Base-by-base conservation (phyloP, 2,888 invertebrate genomes). In the Octodonta nipae region DNA sequence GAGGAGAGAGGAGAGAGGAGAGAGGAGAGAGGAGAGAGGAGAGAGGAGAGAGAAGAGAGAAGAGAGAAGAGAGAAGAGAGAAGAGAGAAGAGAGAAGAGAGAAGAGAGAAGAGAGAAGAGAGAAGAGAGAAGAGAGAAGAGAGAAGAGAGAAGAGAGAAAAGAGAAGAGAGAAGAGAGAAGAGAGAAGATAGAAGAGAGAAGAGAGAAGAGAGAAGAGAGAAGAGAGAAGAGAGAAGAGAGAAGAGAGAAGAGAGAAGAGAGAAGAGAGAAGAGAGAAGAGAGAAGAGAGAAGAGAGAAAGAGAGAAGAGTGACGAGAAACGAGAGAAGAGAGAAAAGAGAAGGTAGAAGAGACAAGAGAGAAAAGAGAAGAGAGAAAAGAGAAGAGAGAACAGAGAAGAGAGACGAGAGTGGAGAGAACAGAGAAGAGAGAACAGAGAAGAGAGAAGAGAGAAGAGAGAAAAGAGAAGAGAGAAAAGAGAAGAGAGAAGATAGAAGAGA, bases 281-380 rank as follows among this genome's bases (percentile, higher is more conserved):
- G 28, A 36, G 29, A 31, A 25, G 28, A 27, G 16, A 15, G 24
- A 29, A 26, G 7, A 13, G 16, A 16, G 12, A n/a, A 30, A 20
- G 24, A 25, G 17, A 5, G 6, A 5, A 17, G 6, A 17, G 17
- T 5, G 17, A 7, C 13, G 7, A 10, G 28, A 28, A 28, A 14
- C 6, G 8, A 10, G 7, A 6, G 15, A 5, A 10, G 10, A 5
- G 8, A 14, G 11, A 13, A 14, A 28, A 28, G 8, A 13, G 6
- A 28, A 28, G 14, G 11, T 13, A 13, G 13, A 12, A 13, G 11
- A 28, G 14, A 28, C 5, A 28, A 28, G 8, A 14, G 14, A 12
- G 13, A 13, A 7, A 11, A 10, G 10, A 28, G 14, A 28, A 14
- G 11, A 28, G 11, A 12, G n/a, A n/a, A n/a, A n/a, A n/a, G 13